phyloP scores from a whole-genome alignment of 2,888 invertebrate species.

The Rosalia funebris region DNA sequence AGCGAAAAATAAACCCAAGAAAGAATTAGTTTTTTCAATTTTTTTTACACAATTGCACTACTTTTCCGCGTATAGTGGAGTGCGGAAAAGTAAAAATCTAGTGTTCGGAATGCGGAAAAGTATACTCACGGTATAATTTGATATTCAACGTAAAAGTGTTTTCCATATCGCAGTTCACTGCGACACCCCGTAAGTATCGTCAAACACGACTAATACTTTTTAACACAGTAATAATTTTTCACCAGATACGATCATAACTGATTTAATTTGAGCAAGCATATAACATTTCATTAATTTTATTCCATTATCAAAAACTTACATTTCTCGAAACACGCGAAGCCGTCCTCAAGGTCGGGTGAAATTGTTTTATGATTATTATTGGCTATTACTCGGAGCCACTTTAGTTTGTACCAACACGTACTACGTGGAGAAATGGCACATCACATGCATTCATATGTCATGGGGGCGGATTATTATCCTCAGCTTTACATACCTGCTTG shows the following conservation, averaged over 20 bases:
- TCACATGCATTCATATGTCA: conserved; percentile 19
- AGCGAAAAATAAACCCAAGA: no score
- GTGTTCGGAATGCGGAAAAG: no score
- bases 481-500: conserved; percentile 9
- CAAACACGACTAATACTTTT: not conserved
- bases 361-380: conserved; percentile 22
- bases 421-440: conserved; percentile 15
- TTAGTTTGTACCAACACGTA: conserved; percentile 20
- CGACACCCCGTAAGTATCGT: no score
- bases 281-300: conserved; percentile 17
- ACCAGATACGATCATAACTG: not conserved
- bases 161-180: no score
- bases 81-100: no score
- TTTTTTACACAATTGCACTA: no score
- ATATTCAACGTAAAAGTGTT: no score
- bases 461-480: conserved; percentile 7
- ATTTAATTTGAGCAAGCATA: conserved; percentile 3
- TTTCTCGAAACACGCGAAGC: conserved; percentile 19
- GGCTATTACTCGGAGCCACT: conserved; percentile 12
- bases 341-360: conserved; percentile 20
- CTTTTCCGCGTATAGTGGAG: no score
- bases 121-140: no score
- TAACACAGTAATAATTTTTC: not conserved
- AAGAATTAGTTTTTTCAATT: no score
- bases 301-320: conserved; percentile 18